A percentile compares a stretch with the other conserved stretches of the same genome.
phyloP scores from a whole-genome alignment of 2,113 vertebrate species.

The Cavia aperea region DNA sequence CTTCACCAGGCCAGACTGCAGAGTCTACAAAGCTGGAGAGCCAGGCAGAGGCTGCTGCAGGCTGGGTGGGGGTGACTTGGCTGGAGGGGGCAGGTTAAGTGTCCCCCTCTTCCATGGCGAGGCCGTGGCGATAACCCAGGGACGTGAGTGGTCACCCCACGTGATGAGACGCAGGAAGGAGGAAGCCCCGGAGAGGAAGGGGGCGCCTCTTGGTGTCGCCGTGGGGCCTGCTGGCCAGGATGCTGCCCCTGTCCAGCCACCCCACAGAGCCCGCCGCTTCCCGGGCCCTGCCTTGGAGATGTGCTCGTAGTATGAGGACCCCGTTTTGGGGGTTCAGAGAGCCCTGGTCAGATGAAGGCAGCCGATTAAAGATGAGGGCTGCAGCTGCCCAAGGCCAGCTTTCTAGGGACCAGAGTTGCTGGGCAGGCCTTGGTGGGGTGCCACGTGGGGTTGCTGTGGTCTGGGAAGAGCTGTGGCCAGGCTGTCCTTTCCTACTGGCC shows the following conservation, averaged over 20 bases:
- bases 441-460: background rate
- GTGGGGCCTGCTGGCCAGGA: background rate
- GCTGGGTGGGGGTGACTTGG: too few species aligned
- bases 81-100: accelerated
- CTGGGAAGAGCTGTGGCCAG: background rate
- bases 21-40: background rate
- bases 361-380: background rate
- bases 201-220: background rate
- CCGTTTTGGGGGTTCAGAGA: accelerated
- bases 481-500: too few species aligned
- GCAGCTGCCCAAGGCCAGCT: background rate
- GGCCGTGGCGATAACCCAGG: accelerated
- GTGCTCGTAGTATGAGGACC: background rate
- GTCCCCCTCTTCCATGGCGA: background rate
- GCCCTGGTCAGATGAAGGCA: too few species aligned
- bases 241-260: background rate
- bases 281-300: background rate
- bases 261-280: accelerated
- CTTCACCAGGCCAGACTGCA: accelerated
- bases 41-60: background rate
- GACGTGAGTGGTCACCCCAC: background rate
- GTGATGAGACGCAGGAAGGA: background rate
- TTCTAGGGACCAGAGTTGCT: background rate
- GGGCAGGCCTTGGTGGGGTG: accelerated
- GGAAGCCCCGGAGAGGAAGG: conserved; percentile 44